phyloP scores from a whole-genome alignment of 2,113 vertebrate species.

The Seriola dumerili region DNA sequence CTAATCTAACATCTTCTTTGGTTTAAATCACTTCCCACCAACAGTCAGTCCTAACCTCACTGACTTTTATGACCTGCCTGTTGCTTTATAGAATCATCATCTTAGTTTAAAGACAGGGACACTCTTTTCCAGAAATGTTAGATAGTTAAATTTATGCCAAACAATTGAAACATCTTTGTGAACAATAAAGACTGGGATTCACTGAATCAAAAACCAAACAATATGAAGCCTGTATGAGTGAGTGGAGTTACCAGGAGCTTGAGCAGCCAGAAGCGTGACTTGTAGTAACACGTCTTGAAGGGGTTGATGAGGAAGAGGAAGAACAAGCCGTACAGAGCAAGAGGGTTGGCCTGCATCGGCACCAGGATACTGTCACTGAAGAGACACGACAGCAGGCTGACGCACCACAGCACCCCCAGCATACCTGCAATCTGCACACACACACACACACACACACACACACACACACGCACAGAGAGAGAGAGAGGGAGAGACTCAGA shows the following conservation, averaged over 20 bases:
- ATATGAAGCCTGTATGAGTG: neutral
- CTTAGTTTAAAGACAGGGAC: too few relatives aligned
- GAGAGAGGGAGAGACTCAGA: neutral
- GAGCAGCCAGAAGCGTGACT: slow-evolving; percentile 99
- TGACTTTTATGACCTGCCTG: too few relatives aligned
- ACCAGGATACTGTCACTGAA: slow-evolving; percentile 88
- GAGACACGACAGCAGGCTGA: slow-evolving; percentile 96
- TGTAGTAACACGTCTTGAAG: slow-evolving; percentile 98
- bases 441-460: slow-evolving; percentile 15
- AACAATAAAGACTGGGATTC: too few relatives aligned
- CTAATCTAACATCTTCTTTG: too few relatives aligned
- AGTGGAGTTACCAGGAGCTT: slow-evolving; percentile 92
- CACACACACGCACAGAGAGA: neutral
- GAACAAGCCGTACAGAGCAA: slow-evolving; percentile 97
- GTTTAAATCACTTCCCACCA: too few relatives aligned
- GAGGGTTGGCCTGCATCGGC: slow-evolving; percentile 94
- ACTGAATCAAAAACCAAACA: neutral
- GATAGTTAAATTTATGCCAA: too few relatives aligned
- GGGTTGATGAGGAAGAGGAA: slow-evolving; percentile 98
- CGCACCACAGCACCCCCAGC: slow-evolving; percentile 96
- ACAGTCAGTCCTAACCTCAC: too few relatives aligned
- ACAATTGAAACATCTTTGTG: too few relatives aligned
- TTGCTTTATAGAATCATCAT: too few relatives aligned
- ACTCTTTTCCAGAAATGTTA: too few relatives aligned
- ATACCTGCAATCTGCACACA: slow-evolving; percentile 88